Conservation (phyloP, 1,140 invertebrate genomes). For the Drosophila sp. region DNA sequence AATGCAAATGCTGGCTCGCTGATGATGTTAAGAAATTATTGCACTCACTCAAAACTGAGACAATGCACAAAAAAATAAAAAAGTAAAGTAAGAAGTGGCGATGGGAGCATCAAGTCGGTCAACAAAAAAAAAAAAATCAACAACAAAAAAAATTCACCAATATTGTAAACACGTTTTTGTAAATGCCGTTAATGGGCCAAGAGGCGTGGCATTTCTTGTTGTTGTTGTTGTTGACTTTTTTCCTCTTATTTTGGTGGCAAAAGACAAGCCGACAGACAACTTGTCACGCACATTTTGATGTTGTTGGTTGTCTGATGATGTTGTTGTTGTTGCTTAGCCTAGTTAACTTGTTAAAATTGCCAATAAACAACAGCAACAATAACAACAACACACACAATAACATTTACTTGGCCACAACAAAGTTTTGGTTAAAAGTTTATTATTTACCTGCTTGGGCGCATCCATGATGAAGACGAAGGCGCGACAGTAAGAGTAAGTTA, state of each 20-base stretch:
- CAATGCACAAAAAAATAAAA: neutral
- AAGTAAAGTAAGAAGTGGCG: neutral
- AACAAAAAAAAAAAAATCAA: constrained; percentile 31
- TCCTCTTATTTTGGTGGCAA: constrained; percentile 40
- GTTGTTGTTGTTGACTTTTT: neutral
- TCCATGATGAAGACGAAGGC: constrained; percentile 54
- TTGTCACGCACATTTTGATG: constrained; percentile 64
- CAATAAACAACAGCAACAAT: constrained; percentile 40
- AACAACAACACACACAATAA: constrained; percentile 28
- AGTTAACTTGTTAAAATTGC: constrained; percentile 58
- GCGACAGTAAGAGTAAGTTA: neutral
- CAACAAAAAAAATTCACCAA: constrained; percentile 40
- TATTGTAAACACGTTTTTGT: constrained; percentile 70
- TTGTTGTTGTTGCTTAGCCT: constrained; percentile 63
- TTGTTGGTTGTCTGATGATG: constrained; percentile 40
- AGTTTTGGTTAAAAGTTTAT: constrained; percentile 37
- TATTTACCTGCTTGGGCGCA: constrained; percentile 75
- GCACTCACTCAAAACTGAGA: neutral
- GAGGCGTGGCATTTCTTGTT: constrained; percentile 41
- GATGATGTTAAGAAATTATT: constrained; percentile 5
- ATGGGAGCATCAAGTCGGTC: neutral
- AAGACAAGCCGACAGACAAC: constrained; percentile 62
- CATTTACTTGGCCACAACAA: constrained; percentile 12
- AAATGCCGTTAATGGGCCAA: constrained; percentile 40
- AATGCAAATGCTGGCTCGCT: neutral